These are phyloP conservation scores for Tigriopus californicus DNA, from an alignment of 2,888 invertebrate species.

Conservation along the genomic window DNA sequence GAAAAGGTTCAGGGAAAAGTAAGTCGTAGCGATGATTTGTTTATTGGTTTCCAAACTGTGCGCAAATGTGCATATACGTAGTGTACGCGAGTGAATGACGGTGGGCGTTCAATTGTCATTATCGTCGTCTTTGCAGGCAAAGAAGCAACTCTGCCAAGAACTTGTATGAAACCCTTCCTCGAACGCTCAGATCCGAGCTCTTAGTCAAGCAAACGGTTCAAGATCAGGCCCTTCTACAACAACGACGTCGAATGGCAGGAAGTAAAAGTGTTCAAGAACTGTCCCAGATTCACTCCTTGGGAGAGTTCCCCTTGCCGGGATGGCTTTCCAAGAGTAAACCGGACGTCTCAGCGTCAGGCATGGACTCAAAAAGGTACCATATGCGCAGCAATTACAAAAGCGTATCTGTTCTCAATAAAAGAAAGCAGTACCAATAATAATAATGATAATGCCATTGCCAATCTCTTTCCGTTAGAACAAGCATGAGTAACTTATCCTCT, in stretches of 20 bases:
- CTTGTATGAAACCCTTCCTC: constrained; percentile 2
- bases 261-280: constrained; percentile 1
- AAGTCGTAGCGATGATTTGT: neutral
- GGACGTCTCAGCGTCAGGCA: no score
- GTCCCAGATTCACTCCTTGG: constrained; percentile 1
- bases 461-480: neutral
- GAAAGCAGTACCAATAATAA: neutral
- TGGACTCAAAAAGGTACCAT: no score
- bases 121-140: neutral
- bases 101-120: no score
- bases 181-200: neutral
- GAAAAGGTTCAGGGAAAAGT: constrained; percentile 11
- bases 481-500: neutral
- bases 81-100: no score
- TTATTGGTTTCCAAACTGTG: no score
- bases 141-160: constrained; percentile 10
- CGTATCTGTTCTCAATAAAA: neutral
- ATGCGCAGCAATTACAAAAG: neutral
- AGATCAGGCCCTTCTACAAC: neutral
- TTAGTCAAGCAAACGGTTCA: neutral
- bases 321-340: no score
- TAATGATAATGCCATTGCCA: no score
- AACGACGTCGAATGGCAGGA: neutral
- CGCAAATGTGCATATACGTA: no score
- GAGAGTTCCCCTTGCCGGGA: constrained; percentile 1